Percentiles rank a stretch among this genome's conserved stretches.
Evolutionary conservation across 2,797 vertebrate genomes (phyloP).

Genomic region (Muscicapa striata): DNA sequence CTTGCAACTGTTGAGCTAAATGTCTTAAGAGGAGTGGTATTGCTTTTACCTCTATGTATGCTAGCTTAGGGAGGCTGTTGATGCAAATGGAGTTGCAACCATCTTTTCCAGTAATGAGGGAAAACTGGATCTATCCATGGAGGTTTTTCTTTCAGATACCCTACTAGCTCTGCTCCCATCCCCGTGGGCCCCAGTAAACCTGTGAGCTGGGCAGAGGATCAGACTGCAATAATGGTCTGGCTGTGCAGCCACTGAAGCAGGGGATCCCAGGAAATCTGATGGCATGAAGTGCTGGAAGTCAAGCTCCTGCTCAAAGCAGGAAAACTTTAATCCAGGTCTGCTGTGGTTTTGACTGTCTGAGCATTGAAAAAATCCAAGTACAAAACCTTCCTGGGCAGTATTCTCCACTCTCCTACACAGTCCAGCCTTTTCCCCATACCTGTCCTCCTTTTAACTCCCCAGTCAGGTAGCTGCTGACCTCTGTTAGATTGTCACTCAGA

Average conservation of each 20-base stretch:
- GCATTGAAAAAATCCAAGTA: neutral
- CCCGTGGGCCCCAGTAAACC: neutral
- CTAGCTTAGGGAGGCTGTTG: neutral
- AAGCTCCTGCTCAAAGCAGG: neutral
- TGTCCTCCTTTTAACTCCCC: neutral
- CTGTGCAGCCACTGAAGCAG: neutral
- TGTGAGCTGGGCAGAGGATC: neutral
- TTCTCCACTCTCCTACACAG: neutral
- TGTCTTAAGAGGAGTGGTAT: neutral
- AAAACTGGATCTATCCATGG: neutral
- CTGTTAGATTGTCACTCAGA: neutral
- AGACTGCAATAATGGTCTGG: neutral
- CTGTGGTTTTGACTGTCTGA: neutral
- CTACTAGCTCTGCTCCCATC: neutral
- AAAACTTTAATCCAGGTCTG: neutral
- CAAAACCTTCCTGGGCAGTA: neutral
- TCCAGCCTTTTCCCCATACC: neutral
- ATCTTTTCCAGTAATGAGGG: neutral
- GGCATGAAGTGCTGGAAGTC: neutral
- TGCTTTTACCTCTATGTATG: neutral
- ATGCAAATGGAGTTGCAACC: neutral
- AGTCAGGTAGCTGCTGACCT: neutral
- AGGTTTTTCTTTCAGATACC: neutral
- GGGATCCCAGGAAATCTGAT: neutral
- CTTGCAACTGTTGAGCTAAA: neutral